Evolutionary conservation across 1,140 invertebrate genomes (phyloP), one percentile per base, ranked within the genome.

Genomic region (Phthorimaea operculella): DNA sequence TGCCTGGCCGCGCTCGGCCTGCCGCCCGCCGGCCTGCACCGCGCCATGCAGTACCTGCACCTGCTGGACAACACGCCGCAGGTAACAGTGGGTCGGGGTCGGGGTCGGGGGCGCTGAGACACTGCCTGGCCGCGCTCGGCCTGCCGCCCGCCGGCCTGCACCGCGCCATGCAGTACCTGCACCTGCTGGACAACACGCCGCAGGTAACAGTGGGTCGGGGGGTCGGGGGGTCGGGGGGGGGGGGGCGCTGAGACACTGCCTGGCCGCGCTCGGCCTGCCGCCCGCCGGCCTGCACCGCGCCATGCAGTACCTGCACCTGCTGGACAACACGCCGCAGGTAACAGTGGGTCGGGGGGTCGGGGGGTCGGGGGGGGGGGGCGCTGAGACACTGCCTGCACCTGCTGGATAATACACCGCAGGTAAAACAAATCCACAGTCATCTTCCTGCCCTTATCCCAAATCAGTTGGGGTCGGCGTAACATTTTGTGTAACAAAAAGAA

Each of bases 41-140:
- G 95, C 76, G 96, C 96, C 0, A 87, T 94, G 60, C 91, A 93
- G 65, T 98, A 96, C 85, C 96, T 94, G 76, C 94, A 97, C 71
- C 85, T 98, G 45, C 91, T 98, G 52, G 93, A 94, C 66, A 89
- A 92, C 60, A 90, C 91, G 36, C 93, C 93, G 1, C 94, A 97
- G 75, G 94, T 93, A 80, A 79, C 34, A n/a, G 91, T 58, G 92
- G n/a, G n/a, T n/a, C n/a, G 95, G 11, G 33, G 33, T 61, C 92
- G 94, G 85, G 85, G 91, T 11, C 6, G 33, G 68, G 90, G 90
- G 72, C 54, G 18, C 66, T 68, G 34, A 72, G 80, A 0, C 81
- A 84, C 72, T 79, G 77, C 57, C 71, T 86, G 1, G 79, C 83
- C 15, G 79, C 83, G 54, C 75, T 83, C 36, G 52, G 64, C 39